phyloP scores from a whole-genome alignment of 2,113 vertebrate species.

The Neofelis nebulosa region DNA sequence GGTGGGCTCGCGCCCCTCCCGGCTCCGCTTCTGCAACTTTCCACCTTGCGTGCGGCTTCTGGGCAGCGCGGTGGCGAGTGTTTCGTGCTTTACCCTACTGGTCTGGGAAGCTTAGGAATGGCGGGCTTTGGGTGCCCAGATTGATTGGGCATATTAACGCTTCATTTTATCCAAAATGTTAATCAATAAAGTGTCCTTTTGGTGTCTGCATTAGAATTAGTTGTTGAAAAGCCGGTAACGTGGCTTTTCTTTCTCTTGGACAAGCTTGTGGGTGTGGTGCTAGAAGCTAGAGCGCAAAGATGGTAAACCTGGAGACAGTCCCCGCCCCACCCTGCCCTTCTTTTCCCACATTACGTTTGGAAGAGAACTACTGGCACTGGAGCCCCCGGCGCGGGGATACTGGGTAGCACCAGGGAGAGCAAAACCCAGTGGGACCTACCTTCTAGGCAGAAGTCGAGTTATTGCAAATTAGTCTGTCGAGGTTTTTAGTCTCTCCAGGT shows the following conservation, averaged over 20 bases:
- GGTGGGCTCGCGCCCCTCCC: background rate
- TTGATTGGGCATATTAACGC: background rate
- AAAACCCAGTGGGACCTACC: background rate
- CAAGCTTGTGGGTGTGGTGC: background rate
- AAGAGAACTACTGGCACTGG: background rate
- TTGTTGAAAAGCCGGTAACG: constrained; percentile 30
- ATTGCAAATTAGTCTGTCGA: background rate
- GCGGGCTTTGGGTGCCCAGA: background rate
- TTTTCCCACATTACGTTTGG: background rate
- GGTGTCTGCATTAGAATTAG: background rate
- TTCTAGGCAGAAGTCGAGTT: background rate
- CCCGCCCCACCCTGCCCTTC: background rate
- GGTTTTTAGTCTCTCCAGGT: background rate
- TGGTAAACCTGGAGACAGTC: background rate
- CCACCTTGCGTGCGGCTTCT: background rate
- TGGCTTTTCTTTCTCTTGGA: background rate
- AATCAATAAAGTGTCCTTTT: background rate
- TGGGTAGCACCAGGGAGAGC: background rate
- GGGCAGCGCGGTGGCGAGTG: background rate
- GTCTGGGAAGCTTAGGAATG: background rate
- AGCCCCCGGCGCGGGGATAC: background rate
- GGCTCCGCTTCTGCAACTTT: background rate
- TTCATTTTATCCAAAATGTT: background rate
- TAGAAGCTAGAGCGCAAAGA: background rate
- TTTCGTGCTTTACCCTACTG: background rate